phyloP scores from a whole-genome alignment of 2,888 invertebrate genomes.

The Eristalis intricaria region DNA sequence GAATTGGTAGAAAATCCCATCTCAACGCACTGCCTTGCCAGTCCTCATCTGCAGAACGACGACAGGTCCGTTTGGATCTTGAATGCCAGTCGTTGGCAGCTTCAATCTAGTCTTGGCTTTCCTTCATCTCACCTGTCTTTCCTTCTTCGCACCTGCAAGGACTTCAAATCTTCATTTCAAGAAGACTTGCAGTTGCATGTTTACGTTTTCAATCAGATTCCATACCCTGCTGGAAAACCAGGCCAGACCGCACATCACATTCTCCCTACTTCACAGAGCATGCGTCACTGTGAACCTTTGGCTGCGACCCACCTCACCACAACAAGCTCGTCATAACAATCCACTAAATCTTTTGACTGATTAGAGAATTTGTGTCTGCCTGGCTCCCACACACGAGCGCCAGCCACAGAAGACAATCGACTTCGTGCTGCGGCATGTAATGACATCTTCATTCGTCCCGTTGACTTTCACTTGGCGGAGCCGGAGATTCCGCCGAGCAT shows the following conservation, averaged over 20 bases:
- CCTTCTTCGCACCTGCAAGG: no score
- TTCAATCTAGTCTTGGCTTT: no score
- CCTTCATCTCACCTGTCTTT: no score
- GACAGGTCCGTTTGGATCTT: no score
- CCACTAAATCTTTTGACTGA: neutral
- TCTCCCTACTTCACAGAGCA: no score
- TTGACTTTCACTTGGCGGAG: neutral
- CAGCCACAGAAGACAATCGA: neutral
- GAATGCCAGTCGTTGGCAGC: no score
- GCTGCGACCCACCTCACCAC: neutral
- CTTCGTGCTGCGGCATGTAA: neutral
- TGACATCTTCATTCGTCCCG: neutral
- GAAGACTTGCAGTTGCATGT: no score
- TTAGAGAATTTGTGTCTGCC: neutral
- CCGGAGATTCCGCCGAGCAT: neutral
- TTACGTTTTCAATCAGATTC: neutral
- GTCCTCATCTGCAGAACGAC: no score
- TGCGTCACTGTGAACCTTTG: no score
- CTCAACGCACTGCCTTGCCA: no score
- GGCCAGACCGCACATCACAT: neutral
- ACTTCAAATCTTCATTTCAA: no score
- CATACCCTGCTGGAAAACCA: neutral
- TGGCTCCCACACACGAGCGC: neutral
- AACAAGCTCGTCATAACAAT: neutral
- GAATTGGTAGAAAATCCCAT: no score